phyloP scores from a whole-genome alignment of 2,113 vertebrate genomes.

The Ophiodon elongatus region DNA sequence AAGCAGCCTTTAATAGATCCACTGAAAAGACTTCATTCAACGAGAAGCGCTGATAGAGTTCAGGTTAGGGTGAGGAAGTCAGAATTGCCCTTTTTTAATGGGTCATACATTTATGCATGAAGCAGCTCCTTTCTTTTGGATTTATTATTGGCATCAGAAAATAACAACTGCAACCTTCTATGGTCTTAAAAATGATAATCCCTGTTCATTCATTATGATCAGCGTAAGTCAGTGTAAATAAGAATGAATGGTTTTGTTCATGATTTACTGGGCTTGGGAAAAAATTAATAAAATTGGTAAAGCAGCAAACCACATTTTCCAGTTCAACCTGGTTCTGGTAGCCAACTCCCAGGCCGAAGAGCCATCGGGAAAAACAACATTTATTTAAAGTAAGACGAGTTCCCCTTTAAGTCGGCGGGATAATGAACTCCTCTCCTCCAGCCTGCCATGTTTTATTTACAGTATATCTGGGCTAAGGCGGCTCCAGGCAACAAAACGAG shows the following conservation, averaged over 20 bases:
- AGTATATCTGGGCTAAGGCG: conserved; percentile 75
- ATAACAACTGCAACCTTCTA: neutral
- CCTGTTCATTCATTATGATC: neutral
- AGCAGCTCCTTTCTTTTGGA: conserved; percentile 22
- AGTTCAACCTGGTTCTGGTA: conserved; percentile 27
- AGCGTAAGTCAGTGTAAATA: neutral
- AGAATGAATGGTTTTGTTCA: neutral
- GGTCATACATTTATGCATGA: conserved; percentile 46
- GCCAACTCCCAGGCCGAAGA: conserved; percentile 15
- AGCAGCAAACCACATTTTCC: conserved; percentile 36
- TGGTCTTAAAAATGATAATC: neutral
- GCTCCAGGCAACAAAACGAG: conserved; percentile 73
- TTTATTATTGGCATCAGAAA: conserved; percentile 19
- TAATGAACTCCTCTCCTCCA: conserved; percentile 74
- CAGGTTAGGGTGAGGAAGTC: conserved; percentile 57
- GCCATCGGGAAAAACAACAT: conserved; percentile 4
- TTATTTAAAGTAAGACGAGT: conserved; percentile 24
- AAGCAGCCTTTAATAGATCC: conserved; percentile 52
- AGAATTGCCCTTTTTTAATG: conserved; percentile 55
- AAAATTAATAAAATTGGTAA: neutral
- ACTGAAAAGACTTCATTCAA: conserved; percentile 61
- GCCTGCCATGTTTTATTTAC: conserved; percentile 80
- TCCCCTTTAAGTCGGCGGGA: conserved; percentile 36
- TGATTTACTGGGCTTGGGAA: conserved; percentile 20
- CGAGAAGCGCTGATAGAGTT: conserved; percentile 43